Base-by-base conservation (phyloP, 2,888 invertebrate species). In the Drosophila limbata region DNA sequence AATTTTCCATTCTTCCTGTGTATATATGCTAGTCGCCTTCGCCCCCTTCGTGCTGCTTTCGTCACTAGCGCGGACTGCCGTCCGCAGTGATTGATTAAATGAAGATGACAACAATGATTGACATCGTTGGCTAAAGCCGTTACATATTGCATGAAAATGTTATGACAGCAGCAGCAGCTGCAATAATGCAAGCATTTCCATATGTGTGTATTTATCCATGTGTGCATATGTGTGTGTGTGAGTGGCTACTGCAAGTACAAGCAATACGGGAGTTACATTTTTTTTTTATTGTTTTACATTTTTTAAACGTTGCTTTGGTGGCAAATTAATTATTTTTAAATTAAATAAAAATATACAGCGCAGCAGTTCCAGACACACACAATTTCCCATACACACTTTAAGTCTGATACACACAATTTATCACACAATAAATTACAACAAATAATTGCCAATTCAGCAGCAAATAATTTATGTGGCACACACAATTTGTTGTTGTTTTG, bases 401-500 rank as follows among this genome's bases (percentile, higher is more conserved):
- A 35, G 45, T 42, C 33, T n/a, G 44, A 44, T 31, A 57, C 60
- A 64, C 63, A 61, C 44, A 78, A 80, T 80, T 81, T 76, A 81
- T 77, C 81, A 81, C 76, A 64, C 76, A 74, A 82, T 82, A 82
- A 82, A 82, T 82, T 84, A 84, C 81, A 78, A 74, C 70, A 84
- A 82, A 82, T 84, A 81, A 84, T 83, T 81, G 84, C 84, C 81
- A 84, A 84, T 84, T 83, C 84, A 84, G 81, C 84, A 79, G 76
- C 79, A 81, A 76, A 78, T 81, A 81, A 81, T 81, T 83, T 82
- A 82, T 84, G 75, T 74, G 71, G 71, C 81, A 77, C 67, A 78
- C 75, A 74, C 69, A 74, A 76, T 75, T 77, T 81, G 78, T 73
- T 80, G 66, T 77, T 73, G 65, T 60, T 53, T 68, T 71, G 52